Conservation (phyloP, 1,140 invertebrate species). For the Aporrectodea caliginosa region DNA sequence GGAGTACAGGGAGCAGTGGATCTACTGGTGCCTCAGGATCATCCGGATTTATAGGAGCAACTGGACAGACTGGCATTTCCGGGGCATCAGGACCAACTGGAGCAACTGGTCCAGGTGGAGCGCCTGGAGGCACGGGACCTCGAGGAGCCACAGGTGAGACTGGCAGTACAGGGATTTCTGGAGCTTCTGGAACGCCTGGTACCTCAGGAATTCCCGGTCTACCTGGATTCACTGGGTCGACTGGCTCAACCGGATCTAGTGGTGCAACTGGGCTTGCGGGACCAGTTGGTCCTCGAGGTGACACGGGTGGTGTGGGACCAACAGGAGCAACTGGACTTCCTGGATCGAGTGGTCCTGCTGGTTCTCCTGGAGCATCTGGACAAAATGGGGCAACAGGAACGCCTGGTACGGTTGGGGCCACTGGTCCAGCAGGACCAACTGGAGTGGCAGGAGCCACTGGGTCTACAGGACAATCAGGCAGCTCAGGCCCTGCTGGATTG, state of each 20-base stretch:
- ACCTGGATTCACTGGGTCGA: too few relatives aligned
- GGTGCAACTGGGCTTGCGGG: too few relatives aligned
- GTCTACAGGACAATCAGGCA: neutral
- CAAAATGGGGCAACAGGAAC: neutral
- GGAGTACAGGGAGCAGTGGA: neutral
- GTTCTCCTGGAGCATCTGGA: neutral
- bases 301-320: too few relatives aligned
- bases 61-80: neutral
- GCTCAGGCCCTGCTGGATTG: neutral
- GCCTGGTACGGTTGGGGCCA: neutral
- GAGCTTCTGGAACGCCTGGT: slow-evolving; percentile 13
- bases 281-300: too few relatives aligned
- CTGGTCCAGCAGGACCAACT: neutral
- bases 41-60: too few relatives aligned
- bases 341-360: neutral
- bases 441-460: neutral
- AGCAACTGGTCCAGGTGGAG: neutral
- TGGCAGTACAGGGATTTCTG: neutral
- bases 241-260: too few relatives aligned
- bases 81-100: slow-evolving; percentile 13
- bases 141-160: too few relatives aligned
- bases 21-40: neutral
- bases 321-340: neutral
- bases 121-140: slow-evolving; percentile 6
- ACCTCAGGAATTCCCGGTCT: too few relatives aligned